A percentile compares a stretch with the other conserved stretches of the same genome.
Conservation (phyloP, 1,140 invertebrate species). For the Elymnias hypermnestra region DNA sequence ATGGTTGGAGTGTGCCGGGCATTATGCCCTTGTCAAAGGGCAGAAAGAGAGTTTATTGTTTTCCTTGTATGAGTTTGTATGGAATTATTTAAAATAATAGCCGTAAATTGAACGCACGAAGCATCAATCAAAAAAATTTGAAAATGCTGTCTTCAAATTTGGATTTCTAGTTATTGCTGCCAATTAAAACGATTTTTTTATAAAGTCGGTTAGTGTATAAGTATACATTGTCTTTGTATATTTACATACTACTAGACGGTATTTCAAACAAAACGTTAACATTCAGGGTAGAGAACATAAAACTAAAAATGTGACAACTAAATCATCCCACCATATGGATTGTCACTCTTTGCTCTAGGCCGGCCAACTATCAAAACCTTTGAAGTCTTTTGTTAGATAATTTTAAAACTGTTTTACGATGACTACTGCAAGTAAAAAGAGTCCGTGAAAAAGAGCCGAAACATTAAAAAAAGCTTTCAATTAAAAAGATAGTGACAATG, state of each 20-base stretch:
- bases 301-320: conserved; percentile 58
- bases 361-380: conserved; percentile 45
- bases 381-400: conserved; percentile 66
- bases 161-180: too few relatives aligned
- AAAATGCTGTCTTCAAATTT: too few relatives aligned
- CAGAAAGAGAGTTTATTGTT: conserved; percentile 38
- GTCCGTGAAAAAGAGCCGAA: conserved; percentile 44
- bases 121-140: too few relatives aligned
- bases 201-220: too few relatives aligned
- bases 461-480: conserved; percentile 67
- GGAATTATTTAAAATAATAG: conserved; percentile 20
- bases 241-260: conserved; percentile 1
- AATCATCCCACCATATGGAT: conserved; percentile 60
- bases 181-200: too few relatives aligned
- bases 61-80: conserved; percentile 17
- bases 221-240: too few relatives aligned
- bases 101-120: too few relatives aligned
- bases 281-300: conserved; percentile 38
- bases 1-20: conserved; percentile 34
- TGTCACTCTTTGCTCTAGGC: conserved; percentile 36
- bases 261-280: conserved; percentile 26
- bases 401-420: conserved; percentile 54
- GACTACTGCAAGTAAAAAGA: conserved; percentile 59
- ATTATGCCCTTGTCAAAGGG: conserved; percentile 41
- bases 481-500: conserved; percentile 72